Conservation (phyloP, 2,113 vertebrate species). For the Psephotus haematonotus region DNA sequence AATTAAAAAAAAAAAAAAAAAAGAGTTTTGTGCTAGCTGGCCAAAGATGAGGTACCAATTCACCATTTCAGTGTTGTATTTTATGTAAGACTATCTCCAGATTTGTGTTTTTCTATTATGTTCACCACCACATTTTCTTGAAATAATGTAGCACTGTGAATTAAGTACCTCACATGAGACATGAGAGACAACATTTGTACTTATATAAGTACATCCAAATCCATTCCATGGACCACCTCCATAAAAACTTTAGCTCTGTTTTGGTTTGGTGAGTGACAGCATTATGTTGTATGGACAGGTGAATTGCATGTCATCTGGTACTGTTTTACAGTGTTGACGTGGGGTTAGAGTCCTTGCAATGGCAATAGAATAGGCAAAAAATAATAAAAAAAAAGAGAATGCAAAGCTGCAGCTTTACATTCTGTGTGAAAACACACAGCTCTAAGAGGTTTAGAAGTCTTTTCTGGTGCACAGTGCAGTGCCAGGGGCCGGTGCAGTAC, state of each 20-base stretch:
- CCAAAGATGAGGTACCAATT: background rate
- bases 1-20: background rate
- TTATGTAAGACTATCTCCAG: background rate
- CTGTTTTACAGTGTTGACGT: background rate
- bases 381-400: background rate
- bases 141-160: background rate
- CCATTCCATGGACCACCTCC: background rate
- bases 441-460: background rate
- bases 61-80: background rate
- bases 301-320: background rate
- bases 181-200: background rate
- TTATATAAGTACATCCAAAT: background rate
- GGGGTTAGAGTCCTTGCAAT: background rate
- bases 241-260: background rate
- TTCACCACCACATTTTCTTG: background rate
- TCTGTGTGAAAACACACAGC: background rate
- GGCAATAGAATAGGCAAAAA: background rate
- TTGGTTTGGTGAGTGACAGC: background rate
- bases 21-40: background rate
- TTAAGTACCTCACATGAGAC: background rate
- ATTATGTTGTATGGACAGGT: background rate
- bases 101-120: background rate
- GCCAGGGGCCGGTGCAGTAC: background rate
- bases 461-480: background rate
- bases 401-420: background rate